phyloP scores from a whole-genome alignment of 2,888 invertebrate genomes.

The Drosophila lutescens region DNA sequence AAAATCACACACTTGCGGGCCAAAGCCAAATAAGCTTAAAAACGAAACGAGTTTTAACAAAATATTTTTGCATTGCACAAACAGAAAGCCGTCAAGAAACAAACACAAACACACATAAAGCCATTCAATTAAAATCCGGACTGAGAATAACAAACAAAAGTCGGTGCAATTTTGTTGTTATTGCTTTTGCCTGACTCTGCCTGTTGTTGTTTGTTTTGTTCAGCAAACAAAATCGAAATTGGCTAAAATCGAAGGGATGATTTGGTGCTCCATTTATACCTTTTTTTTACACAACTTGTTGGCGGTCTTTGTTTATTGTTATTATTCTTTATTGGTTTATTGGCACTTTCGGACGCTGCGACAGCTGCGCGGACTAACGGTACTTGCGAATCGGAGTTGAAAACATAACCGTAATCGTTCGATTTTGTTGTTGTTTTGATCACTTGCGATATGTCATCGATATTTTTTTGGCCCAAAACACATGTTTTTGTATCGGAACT shows the following conservation, averaged over 20 bases:
- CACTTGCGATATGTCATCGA: neutral
- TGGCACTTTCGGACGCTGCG: conserved; percentile 18
- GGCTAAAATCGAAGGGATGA: conserved; percentile 1
- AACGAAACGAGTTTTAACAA: conserved; percentile 64
- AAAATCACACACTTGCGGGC: conserved; percentile 28
- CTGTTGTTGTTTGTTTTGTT: conserved; percentile 8
- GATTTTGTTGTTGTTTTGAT: neutral
- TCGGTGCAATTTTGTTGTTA: conserved; percentile 20
- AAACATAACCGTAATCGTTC: conserved; percentile 9
- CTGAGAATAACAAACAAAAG: conserved; percentile 27
- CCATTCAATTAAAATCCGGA: conserved; percentile 26
- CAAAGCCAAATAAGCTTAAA: conserved; percentile 11
- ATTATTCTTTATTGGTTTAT: conserved; percentile 22
- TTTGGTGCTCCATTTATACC: neutral
- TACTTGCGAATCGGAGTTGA: conserved; percentile 10
- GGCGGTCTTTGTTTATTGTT: conserved; percentile 27
- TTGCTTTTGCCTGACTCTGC: neutral
- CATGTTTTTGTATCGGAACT: neutral
- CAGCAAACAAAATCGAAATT: conserved; percentile 13
- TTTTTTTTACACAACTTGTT: conserved; percentile 18
- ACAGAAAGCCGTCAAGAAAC: conserved; percentile 46
- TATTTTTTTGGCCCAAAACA: neutral
- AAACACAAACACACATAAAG: conserved; percentile 30
- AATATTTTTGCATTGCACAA: conserved; percentile 63
- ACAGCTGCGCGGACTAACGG: conserved; percentile 32